Conservation (phyloP, 2,888 invertebrate species). For the Ectemnius lituratus region DNA sequence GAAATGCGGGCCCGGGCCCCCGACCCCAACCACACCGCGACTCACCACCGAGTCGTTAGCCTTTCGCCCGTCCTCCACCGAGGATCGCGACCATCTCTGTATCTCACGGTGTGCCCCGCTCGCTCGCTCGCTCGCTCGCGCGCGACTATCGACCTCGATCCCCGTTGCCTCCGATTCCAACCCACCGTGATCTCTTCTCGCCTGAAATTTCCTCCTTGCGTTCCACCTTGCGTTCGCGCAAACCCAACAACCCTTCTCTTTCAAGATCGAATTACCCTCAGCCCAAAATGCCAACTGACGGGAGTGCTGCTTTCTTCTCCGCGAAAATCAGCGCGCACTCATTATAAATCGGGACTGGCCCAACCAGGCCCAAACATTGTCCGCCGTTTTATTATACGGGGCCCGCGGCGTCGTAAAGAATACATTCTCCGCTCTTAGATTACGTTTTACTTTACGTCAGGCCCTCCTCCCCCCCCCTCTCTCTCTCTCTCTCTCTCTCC, state of each 20-base stretch:
- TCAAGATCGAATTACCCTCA: too few relatives aligned
- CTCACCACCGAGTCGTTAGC: slow-evolving; percentile 7
- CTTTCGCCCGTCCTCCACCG: slow-evolving; percentile 2
- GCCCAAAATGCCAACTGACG: background rate
- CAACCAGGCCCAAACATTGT: background rate
- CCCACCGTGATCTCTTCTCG: slow-evolving; percentile 8
- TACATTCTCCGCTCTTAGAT: slow-evolving; percentile 28
- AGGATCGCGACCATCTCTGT: slow-evolving; percentile 6
- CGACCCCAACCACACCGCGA: background rate
- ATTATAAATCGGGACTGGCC: background rate
- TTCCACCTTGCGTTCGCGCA: too few relatives aligned
- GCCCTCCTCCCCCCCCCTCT: too few relatives aligned
- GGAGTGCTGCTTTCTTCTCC: slow-evolving; percentile 2
- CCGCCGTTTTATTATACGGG: slow-evolving; percentile 33
- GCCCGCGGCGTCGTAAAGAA: slow-evolving; percentile 23
- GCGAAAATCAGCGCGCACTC: background rate
- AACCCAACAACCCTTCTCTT: too few relatives aligned
- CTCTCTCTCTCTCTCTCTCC: too few relatives aligned
- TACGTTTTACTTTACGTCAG: slow-evolving; percentile 19
- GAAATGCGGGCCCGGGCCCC: slow-evolving; percentile 22
- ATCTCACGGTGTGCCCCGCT: background rate
- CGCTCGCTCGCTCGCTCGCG: background rate
- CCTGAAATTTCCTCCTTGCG: too few relatives aligned
- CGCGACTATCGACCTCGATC: background rate
- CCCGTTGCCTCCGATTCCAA: slow-evolving; percentile 2